Percentiles rank a stretch among this genome's conserved stretches.
Evolutionary conservation across 2,113 vertebrate genomes (phyloP).

Genomic region (Empidonax alnorum): DNA sequence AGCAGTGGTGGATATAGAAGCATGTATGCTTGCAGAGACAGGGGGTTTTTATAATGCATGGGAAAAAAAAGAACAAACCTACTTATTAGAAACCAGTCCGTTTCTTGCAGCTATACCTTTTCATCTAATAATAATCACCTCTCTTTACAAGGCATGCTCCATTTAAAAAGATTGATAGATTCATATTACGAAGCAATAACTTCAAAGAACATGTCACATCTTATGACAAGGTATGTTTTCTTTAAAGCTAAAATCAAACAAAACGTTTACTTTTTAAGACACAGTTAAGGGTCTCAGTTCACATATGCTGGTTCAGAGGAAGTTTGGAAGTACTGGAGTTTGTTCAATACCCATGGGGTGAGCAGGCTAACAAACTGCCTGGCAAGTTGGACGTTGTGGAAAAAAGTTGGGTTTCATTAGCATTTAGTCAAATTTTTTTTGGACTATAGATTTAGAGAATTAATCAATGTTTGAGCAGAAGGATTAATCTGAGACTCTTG

Average conservation of each 20-base stretch:
- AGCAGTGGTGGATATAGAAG: neutral
- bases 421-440: neutral
- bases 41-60: rapidly evolving
- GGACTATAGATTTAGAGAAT: neutral
- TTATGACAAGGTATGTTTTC: neutral
- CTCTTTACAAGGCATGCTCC: neutral
- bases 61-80: neutral
- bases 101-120: neutral
- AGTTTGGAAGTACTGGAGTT: neutral
- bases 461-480: neutral
- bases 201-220: neutral
- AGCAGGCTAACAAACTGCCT: neutral
- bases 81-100: neutral
- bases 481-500: neutral
- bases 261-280: neutral
- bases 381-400: neutral
- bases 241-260: neutral
- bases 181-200: neutral
- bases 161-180: neutral
- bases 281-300: neutral
- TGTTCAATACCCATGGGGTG: neutral
- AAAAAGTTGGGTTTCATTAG: neutral
- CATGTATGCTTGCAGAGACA: neutral
- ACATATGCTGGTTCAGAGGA: neutral
- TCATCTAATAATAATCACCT: neutral